These are phyloP conservation scores for Chaetoderma sp. DNA, from an alignment of 2,888 invertebrate genomes.

Conservation along the genomic window DNA sequence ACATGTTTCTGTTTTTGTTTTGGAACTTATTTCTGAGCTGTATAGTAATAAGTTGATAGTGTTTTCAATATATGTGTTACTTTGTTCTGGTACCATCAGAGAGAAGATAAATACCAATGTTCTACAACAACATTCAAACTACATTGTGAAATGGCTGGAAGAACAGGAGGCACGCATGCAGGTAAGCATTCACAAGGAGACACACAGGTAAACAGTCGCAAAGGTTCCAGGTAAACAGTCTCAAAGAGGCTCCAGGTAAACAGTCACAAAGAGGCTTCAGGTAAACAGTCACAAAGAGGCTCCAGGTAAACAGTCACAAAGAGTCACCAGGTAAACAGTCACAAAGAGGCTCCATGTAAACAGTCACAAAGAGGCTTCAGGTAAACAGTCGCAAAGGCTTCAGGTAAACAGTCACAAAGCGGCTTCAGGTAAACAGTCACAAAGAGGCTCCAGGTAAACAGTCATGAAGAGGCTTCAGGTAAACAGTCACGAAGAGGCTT, in stretches of 20 bases:
- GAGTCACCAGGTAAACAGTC: neutral
- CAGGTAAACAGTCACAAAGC: no score
- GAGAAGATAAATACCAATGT: slow-evolving; percentile 64
- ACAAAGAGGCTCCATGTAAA: neutral
- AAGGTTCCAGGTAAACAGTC: neutral
- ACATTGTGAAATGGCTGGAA: slow-evolving; percentile 61
- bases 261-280: neutral
- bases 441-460: neutral
- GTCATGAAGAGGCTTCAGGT: neutral
- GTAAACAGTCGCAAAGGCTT: neutral
- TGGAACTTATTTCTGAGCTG: no score
- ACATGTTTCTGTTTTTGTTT: no score
- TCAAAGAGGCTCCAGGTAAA: neutral
- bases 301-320: slow-evolving; percentile 45
- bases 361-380: neutral
- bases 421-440: slow-evolving; percentile 49
- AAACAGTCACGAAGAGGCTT: neutral
- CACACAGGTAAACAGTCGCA: neutral
- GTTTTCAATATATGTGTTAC: neutral
- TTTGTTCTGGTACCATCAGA: slow-evolving; percentile 29
- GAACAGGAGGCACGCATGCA: slow-evolving; percentile 57
- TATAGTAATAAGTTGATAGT: no score
- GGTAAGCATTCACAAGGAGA: slow-evolving; percentile 34
- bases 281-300: neutral
- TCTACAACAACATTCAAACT: slow-evolving; percentile 57